These are phyloP conservation scores for Isaurus tuberculatus DNA, from an alignment of 92 coral and sea anemone genomes.

Conservation along the genomic window DNA sequence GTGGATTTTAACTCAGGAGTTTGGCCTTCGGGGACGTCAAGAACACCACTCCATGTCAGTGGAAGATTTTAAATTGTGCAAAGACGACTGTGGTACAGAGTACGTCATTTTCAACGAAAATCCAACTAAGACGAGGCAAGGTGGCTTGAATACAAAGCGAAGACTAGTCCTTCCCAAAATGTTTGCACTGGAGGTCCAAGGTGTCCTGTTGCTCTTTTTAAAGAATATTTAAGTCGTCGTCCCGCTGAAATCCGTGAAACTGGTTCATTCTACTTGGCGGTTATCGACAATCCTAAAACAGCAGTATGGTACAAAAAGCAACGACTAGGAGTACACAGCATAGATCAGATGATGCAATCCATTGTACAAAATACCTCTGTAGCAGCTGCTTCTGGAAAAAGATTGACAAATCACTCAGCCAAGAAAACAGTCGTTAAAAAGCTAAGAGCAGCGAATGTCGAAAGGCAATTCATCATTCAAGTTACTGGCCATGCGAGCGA, in stretches of 20 bases:
- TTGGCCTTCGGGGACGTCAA: conserved; percentile 49
- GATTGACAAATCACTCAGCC: no score
- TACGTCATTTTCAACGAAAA: neutral
- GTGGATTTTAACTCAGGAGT: conserved; percentile 44
- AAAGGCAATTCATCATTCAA: neutral
- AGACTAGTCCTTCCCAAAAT: conserved; percentile 38
- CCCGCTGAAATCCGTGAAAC: neutral
- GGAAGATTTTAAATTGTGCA: neutral
- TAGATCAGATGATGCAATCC: conserved; percentile 54
- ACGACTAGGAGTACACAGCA: conserved; percentile 51
- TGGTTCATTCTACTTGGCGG: conserved; percentile 28
- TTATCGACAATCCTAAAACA: conserved; percentile 3
- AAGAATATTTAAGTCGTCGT: neutral
- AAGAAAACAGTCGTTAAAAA: neutral
- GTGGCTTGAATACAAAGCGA: neutral
- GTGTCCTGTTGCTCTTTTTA: conserved; percentile 32
- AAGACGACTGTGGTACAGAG: neutral
- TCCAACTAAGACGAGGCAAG: conserved; percentile 41
- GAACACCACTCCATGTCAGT: conserved; percentile 60
- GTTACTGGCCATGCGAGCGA: neutral
- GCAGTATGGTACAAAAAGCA: conserved; percentile 55
- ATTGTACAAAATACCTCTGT: conserved; percentile 51
- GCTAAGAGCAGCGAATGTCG: neutral
- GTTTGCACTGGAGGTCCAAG: conserved; percentile 44
- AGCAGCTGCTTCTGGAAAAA: no score